phyloP scores from a whole-genome alignment of 2,888 invertebrate species.

The Argyresthia albistria region DNA sequence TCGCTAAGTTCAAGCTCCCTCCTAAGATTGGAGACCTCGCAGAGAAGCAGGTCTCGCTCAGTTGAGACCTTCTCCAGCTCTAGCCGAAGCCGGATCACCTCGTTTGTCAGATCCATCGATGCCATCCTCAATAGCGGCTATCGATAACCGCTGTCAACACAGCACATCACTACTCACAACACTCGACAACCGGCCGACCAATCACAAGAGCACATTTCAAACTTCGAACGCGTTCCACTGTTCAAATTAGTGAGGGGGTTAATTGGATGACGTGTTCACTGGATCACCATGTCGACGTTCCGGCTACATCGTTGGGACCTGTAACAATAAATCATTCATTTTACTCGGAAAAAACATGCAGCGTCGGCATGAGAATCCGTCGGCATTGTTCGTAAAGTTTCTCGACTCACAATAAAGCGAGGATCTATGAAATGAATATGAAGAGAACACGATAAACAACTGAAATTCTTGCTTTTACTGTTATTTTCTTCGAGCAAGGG shows the following conservation, averaged over 20 bases:
- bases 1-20: conserved; percentile 84
- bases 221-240: conserved; percentile 26
- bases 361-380: conserved; percentile 28
- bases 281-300: conserved; percentile 25
- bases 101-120: conserved; percentile 79
- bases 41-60: conserved; percentile 82
- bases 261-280: conserved; percentile 22
- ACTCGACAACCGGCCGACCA: conserved; percentile 27
- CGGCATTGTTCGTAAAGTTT: conserved; percentile 43
- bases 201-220: conserved; percentile 47
- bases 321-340: conserved; percentile 62
- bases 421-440: conserved; percentile 17
- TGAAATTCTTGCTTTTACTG: conserved; percentile 37
- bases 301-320: conserved; percentile 53
- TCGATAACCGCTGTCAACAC: conserved; percentile 50
- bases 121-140: conserved; percentile 56
- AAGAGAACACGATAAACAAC: conserved; percentile 42
- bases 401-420: conserved; percentile 15
- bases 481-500: not conserved
- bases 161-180: conserved; percentile 57
- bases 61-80: conserved; percentile 81
- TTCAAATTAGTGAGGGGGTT: conserved; percentile 21
- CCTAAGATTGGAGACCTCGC: conserved; percentile 83
- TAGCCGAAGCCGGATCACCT: conserved; percentile 81
- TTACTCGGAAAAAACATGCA: conserved; percentile 10